Evolutionary conservation across 2,888 invertebrate genomes (phyloP), one percentile per base, ranked within the genome.

Genomic region (Morpho achilles): DNA sequence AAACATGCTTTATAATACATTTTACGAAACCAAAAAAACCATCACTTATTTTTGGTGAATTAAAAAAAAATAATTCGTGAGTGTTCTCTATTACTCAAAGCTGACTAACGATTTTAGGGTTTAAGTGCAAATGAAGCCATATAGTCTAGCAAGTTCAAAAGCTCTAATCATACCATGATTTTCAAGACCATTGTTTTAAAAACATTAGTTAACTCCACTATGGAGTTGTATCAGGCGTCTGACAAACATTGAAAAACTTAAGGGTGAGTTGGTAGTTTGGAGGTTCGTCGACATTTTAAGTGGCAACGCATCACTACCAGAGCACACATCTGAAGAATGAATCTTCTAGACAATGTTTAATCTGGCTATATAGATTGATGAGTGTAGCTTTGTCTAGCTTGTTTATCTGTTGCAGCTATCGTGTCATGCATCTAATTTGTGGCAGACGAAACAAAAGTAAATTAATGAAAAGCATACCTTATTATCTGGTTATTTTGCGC

Each of bases 241-340:
- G 72, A 77, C 74, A 80, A 82, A 82, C 77, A 79, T 66, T 78
- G 81, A 78, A 80, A 80, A 83, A 80, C 73, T 82, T 42, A 7
- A 10, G 41, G 40, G 10, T 41, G 16, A 54, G 41, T 81, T 69
- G 62, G 59, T 62, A 66, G 72, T 74, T 65, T 60, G 57, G 62
- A 69, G 72, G 86, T 83, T 85, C 85, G 72, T 77, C 75, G 84
- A 83, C 85, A 77, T 76, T 74, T 75, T 70, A 78, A 77, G 72
- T 74, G 68, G 70, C 56, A 70, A 52, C 51, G 61, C 67, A 65
- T 65, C 70, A 71, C 66, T 70, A 70, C 58, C n/a, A 70, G 70
- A 65, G 67, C 69, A 73, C 69, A 73, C 73, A 77, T 78, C 71
- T 72, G 61, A 65, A 63, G 67, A 70, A 79, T 79, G 74, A 76